Conservation (phyloP, 2,888 invertebrate species). For the Camponotus fellah region DNA sequence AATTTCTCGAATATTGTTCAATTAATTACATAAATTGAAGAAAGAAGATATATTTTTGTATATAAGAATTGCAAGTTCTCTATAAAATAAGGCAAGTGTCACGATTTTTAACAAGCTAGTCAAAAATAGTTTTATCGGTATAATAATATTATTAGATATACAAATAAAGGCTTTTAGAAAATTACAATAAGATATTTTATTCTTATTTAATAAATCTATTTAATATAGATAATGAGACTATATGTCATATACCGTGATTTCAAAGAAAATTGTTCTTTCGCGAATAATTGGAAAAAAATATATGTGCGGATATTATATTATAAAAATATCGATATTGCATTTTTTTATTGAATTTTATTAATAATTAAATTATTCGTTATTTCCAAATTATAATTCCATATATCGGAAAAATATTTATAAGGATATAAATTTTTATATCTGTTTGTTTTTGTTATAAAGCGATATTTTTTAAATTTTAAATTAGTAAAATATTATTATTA, state of each 20-base stretch:
- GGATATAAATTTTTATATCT: neutral
- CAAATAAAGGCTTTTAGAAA: no score
- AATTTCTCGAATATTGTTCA: neutral
- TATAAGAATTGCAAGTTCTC: neutral
- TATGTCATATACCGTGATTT: constrained; percentile 23
- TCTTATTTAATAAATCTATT: constrained; percentile 49
- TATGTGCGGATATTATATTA: neutral
- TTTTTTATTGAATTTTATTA: neutral
- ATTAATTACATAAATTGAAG: constrained; percentile 23
- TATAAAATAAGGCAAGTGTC: constrained; percentile 18
- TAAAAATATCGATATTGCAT: neutral
- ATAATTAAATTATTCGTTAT: neutral
- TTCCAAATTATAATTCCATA: neutral
- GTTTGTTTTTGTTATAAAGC: neutral
- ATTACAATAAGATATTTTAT: neutral
- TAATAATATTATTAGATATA: no score
- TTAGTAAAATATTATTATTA: neutral
- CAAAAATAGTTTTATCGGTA: no score
- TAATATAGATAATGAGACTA: constrained; percentile 4
- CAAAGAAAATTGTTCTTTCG: constrained; percentile 30
- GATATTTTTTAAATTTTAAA: neutral
- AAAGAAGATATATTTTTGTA: neutral
- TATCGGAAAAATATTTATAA: neutral
- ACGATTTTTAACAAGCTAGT: constrained; percentile 24
- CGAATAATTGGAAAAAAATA: neutral